These are phyloP conservation scores for Anagrus nilaparvatae DNA, from an alignment of 1,140 invertebrate genomes.

Conservation along the genomic window DNA sequence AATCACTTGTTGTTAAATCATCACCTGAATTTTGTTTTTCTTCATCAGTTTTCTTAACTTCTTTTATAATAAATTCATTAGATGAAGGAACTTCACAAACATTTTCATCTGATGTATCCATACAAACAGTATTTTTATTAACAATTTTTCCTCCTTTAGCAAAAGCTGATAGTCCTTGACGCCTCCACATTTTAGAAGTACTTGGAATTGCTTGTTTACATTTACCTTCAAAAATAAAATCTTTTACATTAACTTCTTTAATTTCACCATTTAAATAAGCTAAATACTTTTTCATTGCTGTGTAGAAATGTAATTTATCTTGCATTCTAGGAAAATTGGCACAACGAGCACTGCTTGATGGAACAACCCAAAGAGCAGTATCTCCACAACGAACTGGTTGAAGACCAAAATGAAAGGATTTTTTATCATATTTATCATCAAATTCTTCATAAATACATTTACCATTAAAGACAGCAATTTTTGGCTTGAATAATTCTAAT, in stretches of 20 bases:
- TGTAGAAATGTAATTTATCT: conserved; percentile 39
- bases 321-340: conserved; percentile 37
- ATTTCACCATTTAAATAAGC: conserved; percentile 32
- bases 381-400: conserved; percentile 28
- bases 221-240: conserved; percentile 33
- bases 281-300: conserved; percentile 33
- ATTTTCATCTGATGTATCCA: conserved; percentile 30
- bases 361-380: conserved; percentile 37
- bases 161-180: conserved; percentile 31
- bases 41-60: conserved; percentile 9
- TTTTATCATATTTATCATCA: conserved; percentile 22
- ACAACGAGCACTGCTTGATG: conserved; percentile 38
- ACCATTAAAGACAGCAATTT: conserved; percentile 38
- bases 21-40: conserved; percentile 9
- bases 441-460: conserved; percentile 40
- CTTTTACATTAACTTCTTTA: conserved; percentile 18
- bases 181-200: conserved; percentile 36
- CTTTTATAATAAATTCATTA: conserved; percentile 28
- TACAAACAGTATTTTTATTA: conserved; percentile 29
- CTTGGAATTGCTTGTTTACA: conserved; percentile 27
- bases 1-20: conserved; percentile 5
- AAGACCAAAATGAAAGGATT: conserved; percentile 32
- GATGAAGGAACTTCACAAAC: conserved; percentile 18
- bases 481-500: conserved; percentile 31
- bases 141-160: conserved; percentile 29